Conservation (phyloP, 1,140 invertebrate genomes). For the Bacillus rossius region DNA sequence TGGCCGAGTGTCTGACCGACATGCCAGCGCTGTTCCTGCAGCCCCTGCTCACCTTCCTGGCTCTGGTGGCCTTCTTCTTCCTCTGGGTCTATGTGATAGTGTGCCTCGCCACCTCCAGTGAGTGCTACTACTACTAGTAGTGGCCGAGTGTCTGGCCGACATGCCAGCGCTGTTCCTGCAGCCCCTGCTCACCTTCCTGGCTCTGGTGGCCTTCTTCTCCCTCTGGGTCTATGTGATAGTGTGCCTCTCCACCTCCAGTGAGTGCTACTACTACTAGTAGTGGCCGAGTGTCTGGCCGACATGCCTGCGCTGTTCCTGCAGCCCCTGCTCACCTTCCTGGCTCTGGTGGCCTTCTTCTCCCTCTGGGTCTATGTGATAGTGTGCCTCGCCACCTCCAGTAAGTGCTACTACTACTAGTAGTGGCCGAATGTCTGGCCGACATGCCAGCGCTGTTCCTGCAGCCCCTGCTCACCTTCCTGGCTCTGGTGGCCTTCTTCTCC, state of each 20-base stretch:
- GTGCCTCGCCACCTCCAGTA: slow-evolving; percentile 63
- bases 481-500: slow-evolving; percentile 69
- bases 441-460: slow-evolving; percentile 84
- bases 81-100: slow-evolving; percentile 81
- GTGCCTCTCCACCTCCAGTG: slow-evolving; percentile 63
- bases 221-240: slow-evolving; percentile 81
- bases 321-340: slow-evolving; percentile 78
- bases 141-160: too few relatives aligned
- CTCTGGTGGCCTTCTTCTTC: slow-evolving; percentile 69
- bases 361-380: slow-evolving; percentile 81
- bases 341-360: slow-evolving; percentile 69
- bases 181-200: slow-evolving; percentile 78
- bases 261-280: too few relatives aligned
- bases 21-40: slow-evolving; percentile 84
- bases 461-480: slow-evolving; percentile 78
- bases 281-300: too few relatives aligned
- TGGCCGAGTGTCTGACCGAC: too few relatives aligned
- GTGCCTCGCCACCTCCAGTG: slow-evolving; percentile 63
- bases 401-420: too few relatives aligned
- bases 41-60: slow-evolving; percentile 78
- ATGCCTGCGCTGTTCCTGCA: slow-evolving; percentile 84
- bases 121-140: too few relatives aligned
- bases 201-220: slow-evolving; percentile 69
- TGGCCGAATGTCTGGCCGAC: too few relatives aligned
- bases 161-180: slow-evolving; percentile 84